Conservation (phyloP, 2,113 vertebrate genomes). For the Odontophorus gujanensis region DNA sequence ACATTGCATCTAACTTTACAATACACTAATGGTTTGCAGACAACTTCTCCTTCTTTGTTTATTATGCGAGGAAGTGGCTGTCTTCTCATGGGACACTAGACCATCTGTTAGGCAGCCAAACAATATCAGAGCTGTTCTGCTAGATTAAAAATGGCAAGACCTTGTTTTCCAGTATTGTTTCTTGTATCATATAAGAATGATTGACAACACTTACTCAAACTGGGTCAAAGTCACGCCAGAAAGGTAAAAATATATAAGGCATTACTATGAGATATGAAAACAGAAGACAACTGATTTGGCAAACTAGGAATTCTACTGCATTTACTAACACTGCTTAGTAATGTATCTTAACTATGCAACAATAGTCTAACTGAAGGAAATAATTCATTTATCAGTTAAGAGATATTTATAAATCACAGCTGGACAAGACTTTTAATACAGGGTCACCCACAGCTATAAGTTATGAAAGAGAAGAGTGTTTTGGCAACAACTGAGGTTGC, state of each 20-base stretch:
- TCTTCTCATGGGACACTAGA: slow-evolving; percentile 58
- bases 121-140: slow-evolving; percentile 45
- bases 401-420: slow-evolving; percentile 56
- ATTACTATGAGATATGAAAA: neutral
- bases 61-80: slow-evolving; percentile 64
- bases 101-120: slow-evolving; percentile 64
- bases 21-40: slow-evolving; percentile 65
- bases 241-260: neutral
- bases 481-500: slow-evolving; percentile 24
- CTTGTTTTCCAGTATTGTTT: slow-evolving; percentile 34
- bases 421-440: slow-evolving; percentile 38
- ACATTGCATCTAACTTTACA: slow-evolving; percentile 57
- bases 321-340: neutral
- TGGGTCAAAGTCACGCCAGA: neutral
- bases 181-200: neutral
- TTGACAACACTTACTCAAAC: slow-evolving; percentile 5
- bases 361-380: slow-evolving; percentile 29
- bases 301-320: neutral
- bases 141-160: slow-evolving; percentile 37
- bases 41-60: slow-evolving; percentile 66
- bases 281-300: neutral
- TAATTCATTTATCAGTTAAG: slow-evolving; percentile 40
- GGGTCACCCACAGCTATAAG: slow-evolving; percentile 8
- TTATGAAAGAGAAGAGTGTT: slow-evolving; percentile 1
- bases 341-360: neutral